These are phyloP conservation scores for Cerastoderma edule DNA, from an alignment of 2,888 invertebrate species.

Conservation along the genomic window DNA sequence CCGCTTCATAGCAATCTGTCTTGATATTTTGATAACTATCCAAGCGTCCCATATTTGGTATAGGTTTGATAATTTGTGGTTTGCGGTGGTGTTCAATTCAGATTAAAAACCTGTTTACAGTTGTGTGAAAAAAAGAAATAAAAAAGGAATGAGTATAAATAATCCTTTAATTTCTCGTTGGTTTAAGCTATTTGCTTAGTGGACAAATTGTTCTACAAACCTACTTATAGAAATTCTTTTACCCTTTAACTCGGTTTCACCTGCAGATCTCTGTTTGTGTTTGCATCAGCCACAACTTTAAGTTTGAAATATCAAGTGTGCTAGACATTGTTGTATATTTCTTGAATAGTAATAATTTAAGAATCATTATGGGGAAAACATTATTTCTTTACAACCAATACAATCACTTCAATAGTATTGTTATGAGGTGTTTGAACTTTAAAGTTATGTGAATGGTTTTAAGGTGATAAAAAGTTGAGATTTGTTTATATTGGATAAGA, in stretches of 20 bases:
- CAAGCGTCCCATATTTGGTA: conserved; percentile 19
- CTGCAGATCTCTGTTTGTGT: too few species aligned
- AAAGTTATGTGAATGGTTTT: too few species aligned
- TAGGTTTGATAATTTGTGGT: conserved; percentile 9
- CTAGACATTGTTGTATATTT: too few species aligned
- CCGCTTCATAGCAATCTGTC: conserved; percentile 17
- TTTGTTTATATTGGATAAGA: too few species aligned
- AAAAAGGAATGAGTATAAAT: conserved; percentile 11
- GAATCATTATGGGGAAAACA: too few species aligned
- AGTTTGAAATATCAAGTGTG: too few species aligned
- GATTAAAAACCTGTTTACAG: conserved; percentile 13
- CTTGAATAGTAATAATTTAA: too few species aligned
- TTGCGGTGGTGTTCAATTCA: conserved; percentile 20
- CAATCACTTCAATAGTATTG: too few species aligned
- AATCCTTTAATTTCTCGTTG: conserved; percentile 17
- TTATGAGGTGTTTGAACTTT: too few species aligned
- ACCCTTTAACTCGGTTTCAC: not conserved
- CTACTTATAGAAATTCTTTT: not conserved
- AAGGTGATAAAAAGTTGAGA: too few species aligned
- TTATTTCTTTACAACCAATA: too few species aligned
- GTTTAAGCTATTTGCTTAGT: conserved; percentile 14
- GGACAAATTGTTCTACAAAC: conserved; percentile 4
- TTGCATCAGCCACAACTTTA: too few species aligned
- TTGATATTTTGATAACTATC: conserved; percentile 22
- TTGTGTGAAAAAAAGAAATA: conserved; percentile 20